Percentiles rank a stretch among this genome's conserved stretches.
Conservation (phyloP, 2,888 invertebrate genomes). For the Acleris emargana region DNA sequence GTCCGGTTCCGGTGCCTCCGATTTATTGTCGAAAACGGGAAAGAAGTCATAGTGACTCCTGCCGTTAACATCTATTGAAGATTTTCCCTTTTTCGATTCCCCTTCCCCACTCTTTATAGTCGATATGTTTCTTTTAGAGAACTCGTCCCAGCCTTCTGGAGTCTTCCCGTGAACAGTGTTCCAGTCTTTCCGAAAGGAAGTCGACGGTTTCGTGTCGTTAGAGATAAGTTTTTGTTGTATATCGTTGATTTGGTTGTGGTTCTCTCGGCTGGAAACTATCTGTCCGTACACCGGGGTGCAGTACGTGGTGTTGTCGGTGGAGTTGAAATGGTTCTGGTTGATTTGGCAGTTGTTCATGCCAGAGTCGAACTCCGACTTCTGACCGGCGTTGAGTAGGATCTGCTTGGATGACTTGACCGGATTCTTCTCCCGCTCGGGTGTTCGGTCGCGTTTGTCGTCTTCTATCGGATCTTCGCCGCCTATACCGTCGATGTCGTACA, state of each 20-base stretch:
- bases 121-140: slow-evolving; percentile 70
- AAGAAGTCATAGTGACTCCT: slow-evolving; percentile 76
- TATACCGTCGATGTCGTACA: slow-evolving; percentile 79
- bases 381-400: slow-evolving; percentile 76
- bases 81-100: slow-evolving; percentile 48
- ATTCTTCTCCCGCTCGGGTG: slow-evolving; percentile 57
- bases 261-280: slow-evolving; percentile 76
- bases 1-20: slow-evolving; percentile 47
- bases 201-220: slow-evolving; percentile 71
- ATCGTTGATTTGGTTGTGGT: slow-evolving; percentile 78
- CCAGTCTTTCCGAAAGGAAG: slow-evolving; percentile 74
- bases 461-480: slow-evolving; percentile 69
- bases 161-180: slow-evolving; percentile 64
- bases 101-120: slow-evolving; percentile 64
- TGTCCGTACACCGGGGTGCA: slow-evolving; percentile 79
- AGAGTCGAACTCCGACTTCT: slow-evolving; percentile 78
- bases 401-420: slow-evolving; percentile 76
- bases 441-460: slow-evolving; percentile 60
- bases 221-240: slow-evolving; percentile 73
- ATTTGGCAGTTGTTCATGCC: slow-evolving; percentile 79
- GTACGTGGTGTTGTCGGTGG: slow-evolving; percentile 70
- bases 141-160: slow-evolving; percentile 73
- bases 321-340: slow-evolving; percentile 58
- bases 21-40: slow-evolving; percentile 77
- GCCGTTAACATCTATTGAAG: slow-evolving; percentile 55